phyloP scores from a whole-genome alignment of 2,113 vertebrate species.

The Motacilla alba region DNA sequence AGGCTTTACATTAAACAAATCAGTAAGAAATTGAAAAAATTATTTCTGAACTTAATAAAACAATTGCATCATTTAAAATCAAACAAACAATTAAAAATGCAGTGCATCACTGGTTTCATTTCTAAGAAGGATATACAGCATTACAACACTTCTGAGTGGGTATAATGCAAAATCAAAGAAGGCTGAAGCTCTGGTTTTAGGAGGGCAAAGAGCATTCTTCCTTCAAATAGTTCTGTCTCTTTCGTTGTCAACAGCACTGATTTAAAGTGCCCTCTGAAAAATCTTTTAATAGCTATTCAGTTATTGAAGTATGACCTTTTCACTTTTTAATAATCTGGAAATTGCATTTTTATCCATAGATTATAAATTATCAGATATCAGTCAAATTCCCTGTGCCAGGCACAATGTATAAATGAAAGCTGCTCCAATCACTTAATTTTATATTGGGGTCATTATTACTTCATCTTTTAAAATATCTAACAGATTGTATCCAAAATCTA shows the following conservation, averaged over 20 bases:
- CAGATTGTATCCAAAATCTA: background rate
- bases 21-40: background rate
- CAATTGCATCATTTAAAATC: background rate
- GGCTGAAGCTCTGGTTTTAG: background rate
- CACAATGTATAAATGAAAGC: conserved; percentile 37
- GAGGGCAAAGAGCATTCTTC: background rate
- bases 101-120: background rate
- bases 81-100: background rate
- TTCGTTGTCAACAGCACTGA: background rate
- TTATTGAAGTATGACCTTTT: conserved; percentile 53
- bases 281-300: conserved; percentile 26
- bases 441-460: background rate
- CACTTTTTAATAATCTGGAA: conserved; percentile 60
- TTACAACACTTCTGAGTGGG: background rate
- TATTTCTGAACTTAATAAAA: background rate
- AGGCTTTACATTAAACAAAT: background rate
- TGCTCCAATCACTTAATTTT: conserved; percentile 24
- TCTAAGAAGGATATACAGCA: background rate
- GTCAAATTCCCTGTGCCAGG: conserved; percentile 9
- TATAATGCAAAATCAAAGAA: background rate
- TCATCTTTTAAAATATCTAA: background rate
- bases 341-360: conserved; percentile 66
- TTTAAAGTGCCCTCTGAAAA: background rate
- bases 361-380: conserved; percentile 37
- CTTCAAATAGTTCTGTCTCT: background rate